Conservation (phyloP, 1,140 invertebrate species). For the Leptoteleia sp. region DNA sequence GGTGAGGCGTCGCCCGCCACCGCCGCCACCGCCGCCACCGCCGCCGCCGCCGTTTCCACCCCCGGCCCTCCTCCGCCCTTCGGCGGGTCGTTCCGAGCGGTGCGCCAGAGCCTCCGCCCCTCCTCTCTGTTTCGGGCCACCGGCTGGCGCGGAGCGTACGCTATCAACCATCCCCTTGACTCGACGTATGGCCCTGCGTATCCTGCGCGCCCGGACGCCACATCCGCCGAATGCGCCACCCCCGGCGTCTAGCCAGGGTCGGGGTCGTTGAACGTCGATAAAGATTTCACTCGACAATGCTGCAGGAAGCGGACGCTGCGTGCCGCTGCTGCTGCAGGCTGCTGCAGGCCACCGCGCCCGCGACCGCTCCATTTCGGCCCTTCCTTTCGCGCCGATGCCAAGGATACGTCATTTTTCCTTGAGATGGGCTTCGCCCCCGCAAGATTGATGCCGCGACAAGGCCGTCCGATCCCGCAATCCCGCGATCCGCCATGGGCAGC, state of each 20-base stretch:
- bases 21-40: conserved; percentile 29
- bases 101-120: no score
- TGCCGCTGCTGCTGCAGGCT: no score
- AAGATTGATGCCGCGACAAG: conserved; percentile 21
- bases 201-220: conserved; percentile 63
- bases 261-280: conserved; percentile 82
- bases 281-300: conserved; percentile 80
- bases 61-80: no score
- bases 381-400: conserved; percentile 22
- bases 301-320: conserved; percentile 66
- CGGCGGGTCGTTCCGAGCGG: no score
- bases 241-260: conserved; percentile 80
- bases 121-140: conserved; percentile 58
- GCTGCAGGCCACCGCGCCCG: conserved; percentile 30
- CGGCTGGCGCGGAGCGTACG: conserved; percentile 60
- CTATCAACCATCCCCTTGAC: conserved; percentile 61
- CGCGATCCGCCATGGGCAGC: no score
- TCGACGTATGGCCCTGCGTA: conserved; percentile 59
- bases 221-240: conserved; percentile 62
- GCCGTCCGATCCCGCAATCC: neutral
- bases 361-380: conserved; percentile 17
- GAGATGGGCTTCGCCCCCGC: conserved; percentile 6
- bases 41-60: no score
- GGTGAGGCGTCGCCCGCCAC: conserved; percentile 75
- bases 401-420: conserved; percentile 43